Conservation (phyloP, 2,113 vertebrate genomes). For the Opisthocomus hoazin region DNA sequence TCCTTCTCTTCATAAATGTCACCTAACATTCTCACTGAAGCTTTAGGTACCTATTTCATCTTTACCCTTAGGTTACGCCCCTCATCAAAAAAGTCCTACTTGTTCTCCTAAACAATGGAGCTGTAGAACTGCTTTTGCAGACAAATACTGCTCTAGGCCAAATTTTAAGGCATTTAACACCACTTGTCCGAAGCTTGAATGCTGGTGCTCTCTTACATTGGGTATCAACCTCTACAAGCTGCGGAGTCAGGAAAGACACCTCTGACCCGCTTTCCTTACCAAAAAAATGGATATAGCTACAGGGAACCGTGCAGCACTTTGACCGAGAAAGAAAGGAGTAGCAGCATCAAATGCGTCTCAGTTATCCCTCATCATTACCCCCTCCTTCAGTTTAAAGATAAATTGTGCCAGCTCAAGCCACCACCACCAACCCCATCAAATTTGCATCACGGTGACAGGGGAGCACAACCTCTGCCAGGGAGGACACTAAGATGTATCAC, state of each 20-base stretch:
- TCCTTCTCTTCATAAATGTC: not conserved
- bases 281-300: not conserved
- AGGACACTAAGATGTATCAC: not conserved
- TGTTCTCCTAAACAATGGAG: not conserved
- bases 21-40: not conserved
- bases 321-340: not conserved
- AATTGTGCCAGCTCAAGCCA: not conserved
- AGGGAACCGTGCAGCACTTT: not conserved
- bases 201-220: not conserved
- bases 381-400: not conserved
- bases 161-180: not conserved
- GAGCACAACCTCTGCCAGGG: not conserved
- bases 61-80: not conserved
- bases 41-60: not conserved
- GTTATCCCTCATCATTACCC: not conserved
- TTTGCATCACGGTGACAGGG: not conserved
- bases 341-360: not conserved
- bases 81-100: not conserved
- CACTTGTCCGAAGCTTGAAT: not conserved
- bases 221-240: not conserved
- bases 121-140: not conserved
- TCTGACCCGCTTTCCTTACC: not conserved
- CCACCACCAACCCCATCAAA: not conserved
- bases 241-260: not conserved
- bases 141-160: not conserved